These are phyloP conservation scores for Hoplodrina ambigua DNA, from an alignment of 2,888 invertebrate species.

Conservation along the genomic window DNA sequence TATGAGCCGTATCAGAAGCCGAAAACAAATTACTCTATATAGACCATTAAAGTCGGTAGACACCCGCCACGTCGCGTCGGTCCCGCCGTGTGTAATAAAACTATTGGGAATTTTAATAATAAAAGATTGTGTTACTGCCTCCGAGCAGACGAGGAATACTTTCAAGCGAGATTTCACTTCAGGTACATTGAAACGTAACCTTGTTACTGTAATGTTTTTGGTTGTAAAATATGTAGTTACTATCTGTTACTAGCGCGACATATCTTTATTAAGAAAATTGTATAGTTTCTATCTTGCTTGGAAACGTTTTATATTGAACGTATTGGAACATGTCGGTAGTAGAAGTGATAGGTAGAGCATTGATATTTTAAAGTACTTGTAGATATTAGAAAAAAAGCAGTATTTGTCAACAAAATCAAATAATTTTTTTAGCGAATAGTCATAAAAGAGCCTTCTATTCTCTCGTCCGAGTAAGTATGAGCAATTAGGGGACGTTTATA, in stretches of 20 bases:
- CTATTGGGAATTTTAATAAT: slow-evolving; percentile 71
- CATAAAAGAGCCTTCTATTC: background rate
- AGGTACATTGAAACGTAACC: slow-evolving; percentile 39
- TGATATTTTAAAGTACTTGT: background rate
- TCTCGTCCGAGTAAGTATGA: slow-evolving; percentile 21
- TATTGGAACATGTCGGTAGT: background rate
- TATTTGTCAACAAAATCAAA: background rate
- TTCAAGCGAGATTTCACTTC: slow-evolving; percentile 57
- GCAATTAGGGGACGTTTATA: slow-evolving; percentile 51
- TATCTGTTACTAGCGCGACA: slow-evolving; percentile 14
- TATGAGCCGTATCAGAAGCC: slow-evolving; percentile 77
- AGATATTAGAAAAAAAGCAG: too few species aligned
- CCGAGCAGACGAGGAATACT: slow-evolving; percentile 47
- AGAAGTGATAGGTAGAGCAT: background rate
- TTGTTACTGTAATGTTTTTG: slow-evolving; percentile 48
- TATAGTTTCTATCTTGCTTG: background rate
- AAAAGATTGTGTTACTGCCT: slow-evolving; percentile 58
- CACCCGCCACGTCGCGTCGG: slow-evolving; percentile 58
- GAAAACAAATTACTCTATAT: slow-evolving; percentile 81
- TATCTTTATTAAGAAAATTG: slow-evolving; percentile 6
- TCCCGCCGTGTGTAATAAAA: slow-evolving; percentile 64
- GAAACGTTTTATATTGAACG: background rate
- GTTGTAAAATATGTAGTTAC: slow-evolving; percentile 29
- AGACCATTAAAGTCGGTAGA: slow-evolving; percentile 66
- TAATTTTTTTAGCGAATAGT: background rate